Evolutionary conservation across 2,888 invertebrate species (phyloP).

Genomic region (Cataglyphis albicans): DNA sequence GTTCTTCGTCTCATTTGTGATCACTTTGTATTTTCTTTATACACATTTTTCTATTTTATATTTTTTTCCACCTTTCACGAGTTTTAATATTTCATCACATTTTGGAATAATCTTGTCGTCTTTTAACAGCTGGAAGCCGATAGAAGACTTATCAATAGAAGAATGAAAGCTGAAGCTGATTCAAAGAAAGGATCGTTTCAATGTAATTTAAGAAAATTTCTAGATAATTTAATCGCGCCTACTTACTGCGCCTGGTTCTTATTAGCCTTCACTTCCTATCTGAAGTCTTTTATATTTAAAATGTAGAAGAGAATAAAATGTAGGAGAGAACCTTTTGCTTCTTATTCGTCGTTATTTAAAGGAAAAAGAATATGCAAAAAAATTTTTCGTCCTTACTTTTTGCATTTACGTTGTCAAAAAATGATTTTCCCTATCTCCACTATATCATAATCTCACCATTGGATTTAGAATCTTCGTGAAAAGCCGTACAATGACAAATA

Average conservation of each 20-base stretch:
- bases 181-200: background rate
- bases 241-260: background rate
- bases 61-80: too few relatives aligned
- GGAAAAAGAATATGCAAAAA: background rate
- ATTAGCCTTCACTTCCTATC: background rate
- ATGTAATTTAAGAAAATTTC: background rate
- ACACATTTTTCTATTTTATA: too few relatives aligned
- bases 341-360: background rate
- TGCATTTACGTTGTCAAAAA: background rate
- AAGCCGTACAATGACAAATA: slow-evolving; percentile 38
- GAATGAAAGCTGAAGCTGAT: background rate
- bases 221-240: background rate
- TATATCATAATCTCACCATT: background rate
- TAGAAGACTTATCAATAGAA: too few relatives aligned
- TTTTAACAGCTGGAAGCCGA: too few relatives aligned
- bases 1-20: too few relatives aligned
- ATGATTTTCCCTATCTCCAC: background rate
- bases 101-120: too few relatives aligned
- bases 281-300: background rate
- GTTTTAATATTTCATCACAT: too few relatives aligned
- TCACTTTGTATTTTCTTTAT: too few relatives aligned
- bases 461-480: background rate
- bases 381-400: background rate
- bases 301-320: background rate
- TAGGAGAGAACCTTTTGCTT: too few relatives aligned